Evolutionary conservation across 1,140 invertebrate genomes (phyloP).

Genomic region (Eulimnadia texana): DNA sequence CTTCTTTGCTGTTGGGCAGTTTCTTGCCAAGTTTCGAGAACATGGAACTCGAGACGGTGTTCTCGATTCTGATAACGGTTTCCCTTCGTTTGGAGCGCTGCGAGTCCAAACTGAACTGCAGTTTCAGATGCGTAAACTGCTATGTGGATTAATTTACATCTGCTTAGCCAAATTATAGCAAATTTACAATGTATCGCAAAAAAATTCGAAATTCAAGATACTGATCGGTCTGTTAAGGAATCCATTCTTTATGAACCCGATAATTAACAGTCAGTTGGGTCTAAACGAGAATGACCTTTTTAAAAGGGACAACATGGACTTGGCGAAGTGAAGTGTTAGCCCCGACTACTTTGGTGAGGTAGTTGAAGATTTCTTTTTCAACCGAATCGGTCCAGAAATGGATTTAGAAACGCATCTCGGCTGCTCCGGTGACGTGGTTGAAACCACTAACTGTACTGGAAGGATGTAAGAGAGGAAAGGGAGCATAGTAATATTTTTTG

Average conservation of each 20-base stretch:
- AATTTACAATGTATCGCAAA: background rate
- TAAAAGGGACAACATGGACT: background rate
- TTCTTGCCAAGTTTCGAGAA: background rate
- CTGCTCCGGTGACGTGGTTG: background rate
- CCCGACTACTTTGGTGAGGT: background rate
- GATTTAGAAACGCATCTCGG: background rate
- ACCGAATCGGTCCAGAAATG: background rate
- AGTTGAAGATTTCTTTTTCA: background rate
- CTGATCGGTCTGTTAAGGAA: background rate
- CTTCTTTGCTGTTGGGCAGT: background rate
- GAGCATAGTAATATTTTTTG: background rate
- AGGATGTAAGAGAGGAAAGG: background rate
- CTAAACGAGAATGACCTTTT: background rate
- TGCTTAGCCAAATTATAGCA: background rate
- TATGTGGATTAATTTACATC: background rate
- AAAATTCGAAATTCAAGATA: background rate
- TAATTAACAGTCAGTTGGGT: background rate
- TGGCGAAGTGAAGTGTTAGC: background rate
- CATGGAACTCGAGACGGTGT: background rate
- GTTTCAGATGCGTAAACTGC: background rate
- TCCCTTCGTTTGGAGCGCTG: background rate
- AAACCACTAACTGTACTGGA: background rate
- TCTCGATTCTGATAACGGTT: background rate
- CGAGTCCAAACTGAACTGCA: background rate
- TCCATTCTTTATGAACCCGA: background rate